phyloP scores from a whole-genome alignment of 2,797 vertebrate species.

The Naso thynnoides region DNA sequence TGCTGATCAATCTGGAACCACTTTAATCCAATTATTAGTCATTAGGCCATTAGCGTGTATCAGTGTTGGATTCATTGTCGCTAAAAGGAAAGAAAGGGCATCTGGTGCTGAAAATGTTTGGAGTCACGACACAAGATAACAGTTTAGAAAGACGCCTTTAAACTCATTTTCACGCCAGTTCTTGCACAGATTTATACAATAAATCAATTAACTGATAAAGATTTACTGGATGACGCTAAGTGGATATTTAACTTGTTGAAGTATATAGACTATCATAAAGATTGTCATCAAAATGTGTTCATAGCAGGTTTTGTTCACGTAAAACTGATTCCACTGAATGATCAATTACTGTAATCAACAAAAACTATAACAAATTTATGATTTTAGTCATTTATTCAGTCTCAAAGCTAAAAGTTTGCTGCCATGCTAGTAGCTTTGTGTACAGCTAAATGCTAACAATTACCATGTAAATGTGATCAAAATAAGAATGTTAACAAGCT shows the following conservation, averaged over 20 bases:
- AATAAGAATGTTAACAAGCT: neutral
- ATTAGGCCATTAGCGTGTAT: conserved; percentile 54
- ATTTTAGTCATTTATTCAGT: neutral
- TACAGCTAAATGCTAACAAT: neutral
- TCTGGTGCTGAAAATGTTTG: conserved; percentile 44
- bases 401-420: neutral
- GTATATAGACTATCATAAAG: conserved; percentile 38
- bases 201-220: conserved; percentile 67
- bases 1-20: conserved; percentile 51
- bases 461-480: neutral
- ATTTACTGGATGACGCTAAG: conserved; percentile 12
- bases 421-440: neutral
- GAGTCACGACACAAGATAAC: conserved; percentile 43
- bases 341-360: neutral
- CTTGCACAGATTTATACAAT: conserved; percentile 37
- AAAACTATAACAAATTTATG: neutral
- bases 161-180: conserved; percentile 28
- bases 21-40: conserved; percentile 65
- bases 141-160: conserved; percentile 35
- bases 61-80: conserved; percentile 43
- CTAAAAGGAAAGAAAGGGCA: conserved; percentile 45
- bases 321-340: conserved; percentile 1
- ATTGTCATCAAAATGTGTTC: conserved; percentile 43
- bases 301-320: conserved; percentile 22
- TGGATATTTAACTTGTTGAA: conserved; percentile 44